These are phyloP conservation scores for Sinopyrophorus schimmeli DNA, from an alignment of 2,888 invertebrate genomes.

Conservation along the genomic window DNA sequence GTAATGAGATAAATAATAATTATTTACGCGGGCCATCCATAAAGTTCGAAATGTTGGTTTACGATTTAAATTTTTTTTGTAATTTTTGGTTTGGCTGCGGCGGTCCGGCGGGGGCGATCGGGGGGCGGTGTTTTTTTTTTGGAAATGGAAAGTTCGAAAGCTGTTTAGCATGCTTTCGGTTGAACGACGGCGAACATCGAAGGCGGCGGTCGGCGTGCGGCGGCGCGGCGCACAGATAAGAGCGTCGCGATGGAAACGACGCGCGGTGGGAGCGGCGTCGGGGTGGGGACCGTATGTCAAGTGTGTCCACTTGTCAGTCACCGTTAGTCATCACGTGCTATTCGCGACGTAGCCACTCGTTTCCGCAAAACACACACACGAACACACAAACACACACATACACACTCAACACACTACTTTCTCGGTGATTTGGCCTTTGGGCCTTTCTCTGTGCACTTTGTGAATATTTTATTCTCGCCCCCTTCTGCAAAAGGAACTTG, in stretches of 20 bases:
- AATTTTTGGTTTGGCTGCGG: too few relatives aligned
- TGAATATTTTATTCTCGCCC: too few relatives aligned
- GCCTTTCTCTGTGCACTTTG: conserved; percentile 24
- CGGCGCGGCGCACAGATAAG: conserved; percentile 34
- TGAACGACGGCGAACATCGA: conserved; percentile 19
- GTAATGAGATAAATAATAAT: too few relatives aligned
- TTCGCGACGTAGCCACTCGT: conserved; percentile 29
- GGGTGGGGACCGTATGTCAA: conserved; percentile 39
- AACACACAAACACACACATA: too few relatives aligned
- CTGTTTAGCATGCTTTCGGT: conserved; percentile 24
- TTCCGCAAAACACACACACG: too few relatives aligned
- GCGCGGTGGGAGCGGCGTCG: conserved; percentile 32
- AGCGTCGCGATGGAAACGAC: conserved; percentile 33
- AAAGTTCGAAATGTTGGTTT: too few relatives aligned
- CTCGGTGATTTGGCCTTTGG: conserved; percentile 24
- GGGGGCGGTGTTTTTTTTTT: too few relatives aligned
- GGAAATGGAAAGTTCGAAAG: conserved; percentile 15
- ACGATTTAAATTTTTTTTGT: too few relatives aligned
- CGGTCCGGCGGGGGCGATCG: too few relatives aligned
- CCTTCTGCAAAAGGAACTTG: too few relatives aligned
- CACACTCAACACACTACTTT: conserved; percentile 23
- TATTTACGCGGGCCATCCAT: too few relatives aligned
- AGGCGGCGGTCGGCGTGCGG: conserved; percentile 26
- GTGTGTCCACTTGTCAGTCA: conserved; percentile 41
- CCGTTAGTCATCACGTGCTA: conserved; percentile 39